Percentiles rank a stretch among this genome's conserved stretches.
Conservation (phyloP, 2,113 vertebrate genomes). For the Mustelus asterias region DNA sequence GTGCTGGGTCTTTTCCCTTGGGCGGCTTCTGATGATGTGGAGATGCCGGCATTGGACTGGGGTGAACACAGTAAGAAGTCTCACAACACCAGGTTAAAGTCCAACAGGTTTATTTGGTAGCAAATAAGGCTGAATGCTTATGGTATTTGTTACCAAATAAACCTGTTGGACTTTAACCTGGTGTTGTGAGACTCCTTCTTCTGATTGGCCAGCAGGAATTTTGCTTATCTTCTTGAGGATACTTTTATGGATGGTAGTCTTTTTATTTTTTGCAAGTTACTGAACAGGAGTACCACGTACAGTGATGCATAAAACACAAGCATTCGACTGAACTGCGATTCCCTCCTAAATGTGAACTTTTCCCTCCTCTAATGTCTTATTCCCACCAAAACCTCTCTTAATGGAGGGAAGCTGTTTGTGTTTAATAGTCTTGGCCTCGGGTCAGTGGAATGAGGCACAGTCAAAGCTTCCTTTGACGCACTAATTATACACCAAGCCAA, state of each 20-base stretch:
- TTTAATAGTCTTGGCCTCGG: slow-evolving; percentile 9
- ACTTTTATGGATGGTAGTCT: background rate
- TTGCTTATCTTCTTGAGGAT: background rate
- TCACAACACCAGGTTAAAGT: no score
- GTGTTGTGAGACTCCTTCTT: no score
- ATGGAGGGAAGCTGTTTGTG: slow-evolving; percentile 40
- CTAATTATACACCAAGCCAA: slow-evolving; percentile 55
- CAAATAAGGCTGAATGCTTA: no score
- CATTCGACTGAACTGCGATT: background rate
- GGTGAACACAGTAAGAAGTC: no score
- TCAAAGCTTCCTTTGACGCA: slow-evolving; percentile 23
- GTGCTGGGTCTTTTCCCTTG: background rate
- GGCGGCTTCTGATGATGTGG: no score
- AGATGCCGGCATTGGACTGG: no score
- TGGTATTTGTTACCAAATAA: no score
- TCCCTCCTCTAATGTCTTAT: slow-evolving; percentile 46
- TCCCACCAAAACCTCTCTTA: slow-evolving; percentile 37
- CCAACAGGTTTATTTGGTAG: no score
- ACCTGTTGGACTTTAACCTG: no score
- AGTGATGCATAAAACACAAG: slow-evolving; percentile 29
- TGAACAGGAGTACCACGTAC: background rate
- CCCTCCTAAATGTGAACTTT: slow-evolving; percentile 43
- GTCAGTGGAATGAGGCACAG: slow-evolving; percentile 39
- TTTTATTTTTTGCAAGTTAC: background rate
- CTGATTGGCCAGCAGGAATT: background rate